Evolutionary conservation across 1,140 invertebrate species (phyloP).

Genomic region (Achroia grisella): DNA sequence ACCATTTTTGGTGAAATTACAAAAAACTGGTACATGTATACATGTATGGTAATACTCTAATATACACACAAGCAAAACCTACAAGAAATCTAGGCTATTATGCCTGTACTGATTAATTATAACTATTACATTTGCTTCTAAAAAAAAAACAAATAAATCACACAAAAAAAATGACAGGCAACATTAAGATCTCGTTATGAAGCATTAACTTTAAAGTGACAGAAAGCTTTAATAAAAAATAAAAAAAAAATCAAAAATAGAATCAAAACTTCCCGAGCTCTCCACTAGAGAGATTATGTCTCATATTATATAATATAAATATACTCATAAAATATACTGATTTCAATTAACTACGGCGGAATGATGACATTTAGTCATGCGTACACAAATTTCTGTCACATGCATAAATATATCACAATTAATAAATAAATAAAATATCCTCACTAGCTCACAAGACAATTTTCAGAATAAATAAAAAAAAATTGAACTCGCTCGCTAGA

Average conservation of each 20-base stretch:
- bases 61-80: not conserved
- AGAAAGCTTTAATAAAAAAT: slow-evolving; percentile 46
- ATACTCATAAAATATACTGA: slow-evolving; percentile 32
- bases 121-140: not conserved
- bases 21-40: too few relatives aligned
- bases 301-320: slow-evolving; percentile 40
- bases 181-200: slow-evolving; percentile 20
- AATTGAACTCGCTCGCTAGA: slow-evolving; percentile 1
- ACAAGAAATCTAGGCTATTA: slow-evolving; percentile 1
- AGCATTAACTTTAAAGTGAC: slow-evolving; percentile 49
- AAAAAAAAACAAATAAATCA: slow-evolving; percentile 12
- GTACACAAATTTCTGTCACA: slow-evolving; percentile 57
- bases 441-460: not conserved
- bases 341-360: slow-evolving; percentile 16
- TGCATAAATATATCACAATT: slow-evolving; percentile 30
- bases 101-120: not conserved
- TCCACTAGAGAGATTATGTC: slow-evolving; percentile 66
- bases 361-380: slow-evolving; percentile 56
- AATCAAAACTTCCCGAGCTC: slow-evolving; percentile 63
- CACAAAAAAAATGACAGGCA: slow-evolving; percentile 4
- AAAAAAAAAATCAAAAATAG: slow-evolving; percentile 35
- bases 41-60: not conserved
- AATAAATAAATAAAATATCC: not conserved
- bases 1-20: too few relatives aligned
- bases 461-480: slow-evolving; percentile 3